Evolutionary conservation across 2,888 invertebrate genomes (phyloP), one percentile per base, ranked within the genome.

Genomic region (Palloptera scutellata): DNA sequence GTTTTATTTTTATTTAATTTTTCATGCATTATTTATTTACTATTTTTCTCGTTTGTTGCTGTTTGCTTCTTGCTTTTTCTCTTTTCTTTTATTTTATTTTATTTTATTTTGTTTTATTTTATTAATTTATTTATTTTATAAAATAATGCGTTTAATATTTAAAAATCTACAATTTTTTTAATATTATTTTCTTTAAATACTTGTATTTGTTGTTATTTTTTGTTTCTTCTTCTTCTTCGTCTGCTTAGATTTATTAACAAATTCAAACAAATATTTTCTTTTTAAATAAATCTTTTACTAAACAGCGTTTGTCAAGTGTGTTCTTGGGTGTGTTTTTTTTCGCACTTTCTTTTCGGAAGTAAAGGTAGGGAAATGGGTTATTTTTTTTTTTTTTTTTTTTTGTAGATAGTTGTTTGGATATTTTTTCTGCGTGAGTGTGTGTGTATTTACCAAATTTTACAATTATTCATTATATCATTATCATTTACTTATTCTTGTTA

Each of bases 91-190:
- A 61, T 42, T 19, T n/a, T n/a, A n/a, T n/a, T n/a, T 63, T 64
- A 64, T 60, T 52, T 70, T 68, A 53, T 68, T 52, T 13, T 43
- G 43, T 66, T 41, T 66, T 59, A 40, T 66, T 66, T 17, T 54
- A 55, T 64, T 70, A 70, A 72, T 72, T 70, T 68, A 66, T 70
- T 71, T 68, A 70, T 70, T 72, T 70, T 66, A 67, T 74, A 70
- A 59, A 73, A 69, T 74, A 72, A 74, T 72, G 69, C 69, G 17
- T 76, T 74, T 74, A 75, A 74, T 76, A 72, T 75, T 77, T 81
- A 77, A 76, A 76, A 79, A 77, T 76, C 79, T 79, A 79, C 80
- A 79, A 68, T 76, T 78, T 74, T 52, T 61, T 15, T 69, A n/a
- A 69, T 69, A 65, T 69, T 70, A 70, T 70, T 73, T 63, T 63